phyloP scores from a whole-genome alignment of 2,113 vertebrate species.

The Benthochromis sp. region DNA sequence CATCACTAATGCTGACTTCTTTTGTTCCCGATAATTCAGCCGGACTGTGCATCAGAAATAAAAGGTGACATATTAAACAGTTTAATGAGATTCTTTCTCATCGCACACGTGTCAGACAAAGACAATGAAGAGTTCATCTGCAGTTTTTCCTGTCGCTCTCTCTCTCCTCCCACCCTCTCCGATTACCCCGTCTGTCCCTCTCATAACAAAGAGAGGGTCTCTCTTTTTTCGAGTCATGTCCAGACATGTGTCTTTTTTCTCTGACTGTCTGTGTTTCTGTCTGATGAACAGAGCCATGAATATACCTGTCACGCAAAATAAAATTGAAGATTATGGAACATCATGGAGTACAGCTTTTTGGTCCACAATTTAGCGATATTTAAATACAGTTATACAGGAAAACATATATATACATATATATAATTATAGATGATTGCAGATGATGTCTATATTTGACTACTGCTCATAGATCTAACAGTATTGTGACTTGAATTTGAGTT shows the following conservation, averaged over 20 bases:
- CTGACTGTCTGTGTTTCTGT: background rate
- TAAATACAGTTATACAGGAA: background rate
- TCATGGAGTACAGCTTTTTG: background rate
- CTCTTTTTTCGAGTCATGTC: background rate
- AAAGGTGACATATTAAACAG: background rate
- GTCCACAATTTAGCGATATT: background rate
- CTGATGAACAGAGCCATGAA: background rate
- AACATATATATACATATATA: background rate
- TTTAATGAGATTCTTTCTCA: background rate
- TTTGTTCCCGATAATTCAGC: constrained; percentile 2
- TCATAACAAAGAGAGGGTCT: background rate
- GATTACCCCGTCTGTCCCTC: background rate
- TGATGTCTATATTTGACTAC: background rate
- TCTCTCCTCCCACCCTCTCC: background rate
- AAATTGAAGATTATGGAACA: background rate
- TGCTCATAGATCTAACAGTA: background rate
- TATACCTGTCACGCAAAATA: background rate
- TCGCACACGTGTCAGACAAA: background rate
- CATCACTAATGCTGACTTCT: background rate
- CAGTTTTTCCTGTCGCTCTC: background rate
- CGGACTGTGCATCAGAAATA: background rate
- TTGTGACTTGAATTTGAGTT: background rate
- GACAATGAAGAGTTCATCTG: constrained; percentile 1
- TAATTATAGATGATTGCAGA: background rate
- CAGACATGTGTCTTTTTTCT: background rate